Evolutionary conservation across 2,888 invertebrate species (phyloP), one percentile per base, ranked within the genome.

Genomic region (Onthophagus sagittarius): DNA sequence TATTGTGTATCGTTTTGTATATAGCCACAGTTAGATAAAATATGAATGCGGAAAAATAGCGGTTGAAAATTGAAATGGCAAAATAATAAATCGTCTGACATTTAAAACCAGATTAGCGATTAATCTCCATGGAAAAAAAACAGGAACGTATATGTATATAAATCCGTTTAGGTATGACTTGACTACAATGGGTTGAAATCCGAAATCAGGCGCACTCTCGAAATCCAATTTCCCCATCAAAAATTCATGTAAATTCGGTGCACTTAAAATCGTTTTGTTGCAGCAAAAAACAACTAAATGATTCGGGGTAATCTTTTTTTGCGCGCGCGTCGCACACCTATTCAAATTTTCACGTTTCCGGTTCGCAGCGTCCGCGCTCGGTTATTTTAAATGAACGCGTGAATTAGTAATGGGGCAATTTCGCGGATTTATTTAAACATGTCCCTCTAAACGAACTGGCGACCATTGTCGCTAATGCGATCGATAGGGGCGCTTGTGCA

Each of bases 361-460:
- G 23, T 67, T 67, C 67, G 64, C 64, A 64, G 15, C 64, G 64
- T 15, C 15, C 64, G 67, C 39, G 67, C 32, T 23, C 67, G 67
- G 15, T 67, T 67, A 32, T 67, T 67, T 67, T 67, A 67, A 67
- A 67, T 67, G 23, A 67, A 67, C 23, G 32, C 67, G 67, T 67
- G 67, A 67, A 67, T 67, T 67, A 67, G 31, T 67, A 67, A 67
- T 67, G 32, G 67, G 67, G 67, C 67, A 67, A 67, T 67, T 31
- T 32, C 31, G 67, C 67, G 67, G 31, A 32, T 31, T 67, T 67
- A 67, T 67, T 67, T 67, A 67, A 67, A 67, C 67, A 67, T 67
- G 67, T 53, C 39, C 39, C 7, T 11, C 39, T 53, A 53, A 23
- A 32, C 32, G 32, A 67, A 23, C 32, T 13, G 15, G 6, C 32